These are phyloP conservation scores for Leptinotarsa peninsularis DNA, from an alignment of 2,888 invertebrate species.

Conservation along the genomic window DNA sequence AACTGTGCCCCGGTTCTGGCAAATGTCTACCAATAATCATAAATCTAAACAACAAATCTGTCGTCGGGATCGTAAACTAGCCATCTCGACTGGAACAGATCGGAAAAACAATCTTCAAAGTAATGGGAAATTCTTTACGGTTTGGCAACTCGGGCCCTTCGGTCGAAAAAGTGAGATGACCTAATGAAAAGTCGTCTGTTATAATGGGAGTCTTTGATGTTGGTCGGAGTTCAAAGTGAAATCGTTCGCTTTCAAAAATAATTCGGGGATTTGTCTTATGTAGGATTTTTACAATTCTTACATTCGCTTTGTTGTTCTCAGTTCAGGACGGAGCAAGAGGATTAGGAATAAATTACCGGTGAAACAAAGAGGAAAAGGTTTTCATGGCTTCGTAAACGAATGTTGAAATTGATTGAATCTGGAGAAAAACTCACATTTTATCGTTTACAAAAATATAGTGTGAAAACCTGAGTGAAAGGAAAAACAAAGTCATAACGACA, in stretches of 20 bases:
- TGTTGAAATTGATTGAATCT: too few species aligned
- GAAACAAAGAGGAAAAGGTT: too few species aligned
- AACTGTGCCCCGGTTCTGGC: not conserved
- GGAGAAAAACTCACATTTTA: too few species aligned
- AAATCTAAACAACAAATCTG: slow-evolving; percentile 11
- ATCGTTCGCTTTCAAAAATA: not conserved
- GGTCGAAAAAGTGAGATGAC: not conserved
- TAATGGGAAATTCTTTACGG: slow-evolving; percentile 12
- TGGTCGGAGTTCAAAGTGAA: not conserved
- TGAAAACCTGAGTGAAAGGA: too few species aligned
- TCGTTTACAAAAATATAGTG: too few species aligned
- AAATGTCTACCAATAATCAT: not conserved
- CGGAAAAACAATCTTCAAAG: slow-evolving; percentile 7
- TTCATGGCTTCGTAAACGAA: too few species aligned
- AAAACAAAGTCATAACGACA: too few species aligned
- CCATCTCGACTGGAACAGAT: not conserved
- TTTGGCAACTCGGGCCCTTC: not conserved
- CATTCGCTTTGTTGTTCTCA: not conserved
- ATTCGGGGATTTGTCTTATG: not conserved
- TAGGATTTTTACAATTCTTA: not conserved
- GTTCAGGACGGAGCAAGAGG: too few species aligned
- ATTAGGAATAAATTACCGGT: too few species aligned
- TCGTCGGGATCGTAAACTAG: slow-evolving; percentile 1
- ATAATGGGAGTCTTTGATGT: not conserved
- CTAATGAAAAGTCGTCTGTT: not conserved